Evolutionary conservation across 2,888 invertebrate genomes (phyloP), one percentile per base, ranked within the genome.

Genomic region (Nudaria mundana): DNA sequence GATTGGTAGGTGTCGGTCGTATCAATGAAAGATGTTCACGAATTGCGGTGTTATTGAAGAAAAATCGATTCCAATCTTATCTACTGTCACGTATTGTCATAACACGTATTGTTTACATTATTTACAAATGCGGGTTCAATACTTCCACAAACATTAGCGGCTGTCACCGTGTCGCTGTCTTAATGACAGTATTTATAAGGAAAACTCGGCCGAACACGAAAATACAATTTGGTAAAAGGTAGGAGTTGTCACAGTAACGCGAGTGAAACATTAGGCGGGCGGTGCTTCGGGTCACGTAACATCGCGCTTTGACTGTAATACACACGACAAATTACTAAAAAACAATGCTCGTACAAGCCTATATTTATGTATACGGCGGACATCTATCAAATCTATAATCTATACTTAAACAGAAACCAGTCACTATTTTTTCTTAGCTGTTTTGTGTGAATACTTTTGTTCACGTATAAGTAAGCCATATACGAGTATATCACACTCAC

Each of bases 131-230:
- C n/a, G n/a, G 71, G 67, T 69, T 67, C 73, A 67, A 80, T 83
- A 77, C 77, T 71, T 76, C 63, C 59, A 72, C 68, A 73, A 70
- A 77, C 82, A 85, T 88, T 84, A 86, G 75, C 81, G 76, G 76
- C 83, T 86, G 87, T 84, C 87, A 76, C 71, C 56, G 67, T 71
- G 78, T 74, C 72, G 71, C 76, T 79, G 78, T 80, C 81, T 83
- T 88, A 87, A 88, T 88, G 84, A 87, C 82, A 84, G 84, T 86
- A 84, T 87, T 88, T 87, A 86, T 86, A 86, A 86, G 85, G 84
- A 86, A 86, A 88, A 84, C 77, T 86, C 82, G 73, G 70, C 67
- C 66, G 79, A 84, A 87, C 87, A 88, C 79, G 87, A 85, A 85
- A 88, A 88, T 79, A 88, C 87, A 86, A 87, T 88, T 87, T 85